phyloP scores from a whole-genome alignment of 2,888 invertebrate genomes.

The Empis stercorea region DNA sequence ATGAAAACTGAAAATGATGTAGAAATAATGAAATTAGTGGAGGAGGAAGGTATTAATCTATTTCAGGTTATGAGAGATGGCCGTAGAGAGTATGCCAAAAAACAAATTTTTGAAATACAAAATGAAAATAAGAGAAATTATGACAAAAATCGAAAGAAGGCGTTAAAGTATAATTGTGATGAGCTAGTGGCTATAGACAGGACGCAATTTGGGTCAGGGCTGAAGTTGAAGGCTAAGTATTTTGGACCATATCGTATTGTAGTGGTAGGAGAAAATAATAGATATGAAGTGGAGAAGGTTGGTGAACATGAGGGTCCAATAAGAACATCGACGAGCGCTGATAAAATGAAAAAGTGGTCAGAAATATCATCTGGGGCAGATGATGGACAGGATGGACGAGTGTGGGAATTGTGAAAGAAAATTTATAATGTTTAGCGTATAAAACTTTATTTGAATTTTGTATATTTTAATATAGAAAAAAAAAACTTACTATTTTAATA shows the following conservation, averaged over 20 bases:
- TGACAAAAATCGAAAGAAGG: background rate
- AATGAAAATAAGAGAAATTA: conserved; percentile 4
- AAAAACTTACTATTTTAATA: no score
- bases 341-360: conserved; percentile 10
- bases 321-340: conserved; percentile 5
- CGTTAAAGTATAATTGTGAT: conserved; percentile 1
- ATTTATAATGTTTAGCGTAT: no score
- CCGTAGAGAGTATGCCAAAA: conserved; percentile 4
- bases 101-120: conserved; percentile 13
- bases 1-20: conserved; percentile 5
- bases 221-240: conserved; percentile 10
- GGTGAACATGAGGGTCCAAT: conserved; percentile 10
- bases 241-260: conserved; percentile 11
- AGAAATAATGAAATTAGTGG: conserved; percentile 2
- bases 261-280: conserved; percentile 1
- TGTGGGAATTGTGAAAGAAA: background rate
- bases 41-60: background rate
- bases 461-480: no score
- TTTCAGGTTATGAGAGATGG: conserved; percentile 4
- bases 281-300: conserved; percentile 11
- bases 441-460: no score
- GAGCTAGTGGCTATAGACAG: conserved; percentile 14
- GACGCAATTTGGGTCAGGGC: conserved; percentile 11
- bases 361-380: background rate
- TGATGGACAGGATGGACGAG: background rate